Evolutionary conservation across 2,113 vertebrate genomes (phyloP), one percentile per base, ranked within the genome.

Genomic region (Aegotheles bennettii): DNA sequence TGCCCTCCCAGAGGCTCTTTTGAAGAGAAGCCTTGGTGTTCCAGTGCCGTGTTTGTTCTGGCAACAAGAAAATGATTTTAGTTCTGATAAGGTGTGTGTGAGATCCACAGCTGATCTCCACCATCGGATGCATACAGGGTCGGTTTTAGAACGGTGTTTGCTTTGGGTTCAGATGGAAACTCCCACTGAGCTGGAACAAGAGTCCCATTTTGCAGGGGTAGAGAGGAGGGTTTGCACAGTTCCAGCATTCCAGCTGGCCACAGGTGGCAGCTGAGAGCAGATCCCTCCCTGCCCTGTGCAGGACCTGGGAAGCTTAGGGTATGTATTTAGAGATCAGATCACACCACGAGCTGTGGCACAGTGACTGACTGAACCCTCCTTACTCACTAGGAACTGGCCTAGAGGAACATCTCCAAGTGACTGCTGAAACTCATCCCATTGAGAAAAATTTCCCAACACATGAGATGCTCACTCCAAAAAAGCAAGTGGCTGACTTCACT

Each of bases 121-220:
- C 83, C 83, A 63, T 1, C 82, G 75, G 87, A 91, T 38, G 60
- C 56, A 33, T 18, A 31, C 25, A 43, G 47, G 54, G 67, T 6
- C 59, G 38, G 42, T 93, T 74, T 54, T 45, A 47, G 79, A 85
- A 68, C 36, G 24, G 28, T 50, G 67, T 88, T 91, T 93, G 93
- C 93, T 88, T 83, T 73, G 63, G 93, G 59, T 54, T 87, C n/a
- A 48, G 35, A 74, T 51, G 74, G 91, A 94, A 96, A 95, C 40
- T 45, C 43, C 36, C 53, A 7, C 1, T 38, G 21, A 60, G 24
- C 53, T 74, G 67, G 67, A 95, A 77, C 45, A 53, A 53, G 78
- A 84, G 36, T 85, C 57, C 0, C 3, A 13, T 69, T 93, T 91
- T 6, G 73, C 0, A 1, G 75, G 71, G 73, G 19, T 0, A 88